Evolutionary conservation across 2,797 vertebrate genomes (phyloP).

Genomic region (Sebastes flavidus): DNA sequence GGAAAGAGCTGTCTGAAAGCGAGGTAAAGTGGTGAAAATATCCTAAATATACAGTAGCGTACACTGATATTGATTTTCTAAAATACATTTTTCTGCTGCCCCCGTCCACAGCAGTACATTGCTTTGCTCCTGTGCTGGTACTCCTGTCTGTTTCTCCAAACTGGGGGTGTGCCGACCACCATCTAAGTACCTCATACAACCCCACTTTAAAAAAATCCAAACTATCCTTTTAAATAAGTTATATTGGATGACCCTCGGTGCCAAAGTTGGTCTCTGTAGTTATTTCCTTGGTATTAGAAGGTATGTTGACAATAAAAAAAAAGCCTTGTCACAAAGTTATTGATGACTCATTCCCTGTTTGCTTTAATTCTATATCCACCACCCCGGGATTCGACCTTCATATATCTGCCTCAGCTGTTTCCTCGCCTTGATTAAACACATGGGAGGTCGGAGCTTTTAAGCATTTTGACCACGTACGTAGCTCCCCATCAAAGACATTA

Average conservation of each 20-base stretch:
- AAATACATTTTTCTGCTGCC: not conserved
- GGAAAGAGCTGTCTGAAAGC: not conserved
- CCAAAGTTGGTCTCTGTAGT: not conserved
- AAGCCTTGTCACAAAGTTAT: conserved; percentile 40
- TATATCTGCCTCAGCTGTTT: conserved; percentile 47
- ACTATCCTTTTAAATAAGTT: not conserved
- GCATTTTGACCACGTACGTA: conserved; percentile 55
- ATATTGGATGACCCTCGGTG: not conserved
- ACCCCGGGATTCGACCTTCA: conserved; percentile 48
- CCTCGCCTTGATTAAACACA: conserved; percentile 51
- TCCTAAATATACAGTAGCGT: not conserved
- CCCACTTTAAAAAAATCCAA: not conserved
- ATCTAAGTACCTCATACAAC: not conserved
- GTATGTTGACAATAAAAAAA: conserved; percentile 9
- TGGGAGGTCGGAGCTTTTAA: conserved; percentile 46
- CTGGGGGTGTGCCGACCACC: not conserved
- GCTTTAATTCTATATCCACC: conserved; percentile 41
- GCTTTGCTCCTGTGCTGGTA: not conserved
- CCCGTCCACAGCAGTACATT: not conserved
- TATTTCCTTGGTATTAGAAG: conserved; percentile 1
- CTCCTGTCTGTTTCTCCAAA: not conserved
- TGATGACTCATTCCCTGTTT: conserved; percentile 51
- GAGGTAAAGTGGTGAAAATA: not conserved
- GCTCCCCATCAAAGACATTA: conserved; percentile 38
- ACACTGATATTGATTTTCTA: not conserved